Evolutionary conservation across 2,113 vertebrate species (phyloP), one percentile per base, ranked within the genome.

Genomic region (Apteryx mantelli): DNA sequence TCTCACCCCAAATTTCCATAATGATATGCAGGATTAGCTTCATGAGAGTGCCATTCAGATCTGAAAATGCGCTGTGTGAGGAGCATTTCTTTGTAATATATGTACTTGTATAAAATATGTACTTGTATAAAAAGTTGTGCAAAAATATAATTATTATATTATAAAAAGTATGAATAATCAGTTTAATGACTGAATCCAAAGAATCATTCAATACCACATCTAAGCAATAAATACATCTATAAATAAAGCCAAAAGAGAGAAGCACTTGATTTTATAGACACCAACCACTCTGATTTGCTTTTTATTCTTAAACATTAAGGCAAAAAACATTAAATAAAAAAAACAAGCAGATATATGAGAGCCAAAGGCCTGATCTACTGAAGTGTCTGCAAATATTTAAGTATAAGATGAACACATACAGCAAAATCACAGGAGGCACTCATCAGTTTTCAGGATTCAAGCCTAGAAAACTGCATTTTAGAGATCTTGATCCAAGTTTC

Each of bases 191-290:
- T 70, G 18, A 82, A 92, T 42, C 22, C 56, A 64, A 48, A 89
- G 13, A 86, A 63, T 2, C 30, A 32, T 50, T 56, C 34, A 52
- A 73, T 24, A 82, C 70, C 32, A 53, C 40, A 68, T 64, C 73
- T 32, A 83, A 42, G 53, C 38, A 86, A 78, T 21, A 60, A 76
- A 60, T 9, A 77, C 1, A 12, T 48, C 61, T 79, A 70, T 32
- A 94, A 88, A 88, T 80, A 89, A 89, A 77, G 40, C 3, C 13
- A 68, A 64, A 91, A 89, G 38, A 79, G 18, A 77, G 11, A 75
- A 75, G 11, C 1, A 9, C n/a, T 78, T 77, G 30, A 58, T 68
- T 79, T 87, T 36, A 82, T 26, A 82, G 13, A 68, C 12, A 22
- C 18, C 82, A 63, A 71, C 53, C 3, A 79, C 68, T 36, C 5